phyloP scores from a whole-genome alignment of 1,140 invertebrate species.

The Popillia japonica region DNA sequence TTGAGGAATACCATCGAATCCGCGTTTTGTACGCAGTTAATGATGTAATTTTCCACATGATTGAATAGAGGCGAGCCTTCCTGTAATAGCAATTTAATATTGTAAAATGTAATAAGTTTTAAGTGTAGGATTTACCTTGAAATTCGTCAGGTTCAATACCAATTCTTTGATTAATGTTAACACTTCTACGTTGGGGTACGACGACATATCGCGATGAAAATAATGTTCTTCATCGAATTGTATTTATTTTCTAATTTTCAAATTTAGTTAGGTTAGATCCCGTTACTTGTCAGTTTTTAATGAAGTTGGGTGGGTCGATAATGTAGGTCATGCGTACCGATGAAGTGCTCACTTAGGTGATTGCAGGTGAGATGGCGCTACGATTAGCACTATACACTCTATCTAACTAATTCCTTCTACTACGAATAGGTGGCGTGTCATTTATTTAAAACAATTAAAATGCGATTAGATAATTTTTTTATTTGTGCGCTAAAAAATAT shows the following conservation, averaged over 20 bases:
- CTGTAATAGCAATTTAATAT: slow-evolving; percentile 45
- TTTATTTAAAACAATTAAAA: too few relatives aligned
- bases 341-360: too few relatives aligned
- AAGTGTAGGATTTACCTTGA: slow-evolving; percentile 48
- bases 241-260: too few relatives aligned
- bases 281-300: too few relatives aligned
- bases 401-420: too few relatives aligned
- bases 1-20: slow-evolving; percentile 53
- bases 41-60: slow-evolving; percentile 47
- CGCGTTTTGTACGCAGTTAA: slow-evolving; percentile 46
- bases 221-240: too few relatives aligned
- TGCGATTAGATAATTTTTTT: too few relatives aligned
- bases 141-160: slow-evolving; percentile 47
- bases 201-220: neutral
- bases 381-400: too few relatives aligned
- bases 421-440: neutral
- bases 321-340: neutral
- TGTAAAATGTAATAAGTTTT: neutral
- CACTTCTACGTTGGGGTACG: neutral
- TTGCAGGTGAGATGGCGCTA: neutral
- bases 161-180: slow-evolving; percentile 44
- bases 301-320: neutral
- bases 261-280: neutral
- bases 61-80: slow-evolving; percentile 49
- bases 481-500: too few relatives aligned